These are phyloP conservation scores for Dicyrtoma fusca DNA, from an alignment of 2,888 invertebrate species.

Conservation along the genomic window DNA sequence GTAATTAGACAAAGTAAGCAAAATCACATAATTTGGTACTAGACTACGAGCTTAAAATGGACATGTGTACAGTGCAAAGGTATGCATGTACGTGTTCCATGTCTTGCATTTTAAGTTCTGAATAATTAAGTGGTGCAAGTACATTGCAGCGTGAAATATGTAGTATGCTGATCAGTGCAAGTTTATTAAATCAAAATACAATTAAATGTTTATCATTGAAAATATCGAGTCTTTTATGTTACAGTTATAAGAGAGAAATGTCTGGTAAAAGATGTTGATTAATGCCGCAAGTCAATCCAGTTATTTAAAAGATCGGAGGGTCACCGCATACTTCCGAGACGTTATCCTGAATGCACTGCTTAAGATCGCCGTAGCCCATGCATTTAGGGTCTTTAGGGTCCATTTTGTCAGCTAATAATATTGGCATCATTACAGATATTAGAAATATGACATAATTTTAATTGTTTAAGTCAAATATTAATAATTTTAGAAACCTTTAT, in stretches of 20 bases:
- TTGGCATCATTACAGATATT: background rate
- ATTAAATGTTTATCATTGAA: slow-evolving; percentile 36
- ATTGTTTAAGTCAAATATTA: background rate
- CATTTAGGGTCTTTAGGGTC: slow-evolving; percentile 35
- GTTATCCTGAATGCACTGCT: slow-evolving; percentile 35
- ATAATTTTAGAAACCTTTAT: slow-evolving; percentile 20
- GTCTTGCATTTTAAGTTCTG: too few relatives aligned
- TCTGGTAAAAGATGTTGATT: background rate
- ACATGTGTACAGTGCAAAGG: too few relatives aligned
- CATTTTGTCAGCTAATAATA: slow-evolving; percentile 38
- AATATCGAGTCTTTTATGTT: slow-evolving; percentile 5
- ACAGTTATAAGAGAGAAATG: background rate
- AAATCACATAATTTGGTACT: too few relatives aligned
- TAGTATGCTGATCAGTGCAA: slow-evolving; percentile 7
- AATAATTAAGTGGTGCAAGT: background rate
- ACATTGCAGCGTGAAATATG: background rate
- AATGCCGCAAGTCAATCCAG: background rate
- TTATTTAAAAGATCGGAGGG: slow-evolving; percentile 30
- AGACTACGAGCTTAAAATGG: too few relatives aligned
- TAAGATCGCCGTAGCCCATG: slow-evolving; percentile 28
- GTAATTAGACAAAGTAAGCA: too few relatives aligned
- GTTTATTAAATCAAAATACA: slow-evolving; percentile 4
- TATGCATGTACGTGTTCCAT: too few relatives aligned
- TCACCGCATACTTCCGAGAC: slow-evolving; percentile 35
- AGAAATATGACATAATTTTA: background rate